Conservation (phyloP, 1,140 invertebrate species). For the Wasmannia auropunctata region DNA sequence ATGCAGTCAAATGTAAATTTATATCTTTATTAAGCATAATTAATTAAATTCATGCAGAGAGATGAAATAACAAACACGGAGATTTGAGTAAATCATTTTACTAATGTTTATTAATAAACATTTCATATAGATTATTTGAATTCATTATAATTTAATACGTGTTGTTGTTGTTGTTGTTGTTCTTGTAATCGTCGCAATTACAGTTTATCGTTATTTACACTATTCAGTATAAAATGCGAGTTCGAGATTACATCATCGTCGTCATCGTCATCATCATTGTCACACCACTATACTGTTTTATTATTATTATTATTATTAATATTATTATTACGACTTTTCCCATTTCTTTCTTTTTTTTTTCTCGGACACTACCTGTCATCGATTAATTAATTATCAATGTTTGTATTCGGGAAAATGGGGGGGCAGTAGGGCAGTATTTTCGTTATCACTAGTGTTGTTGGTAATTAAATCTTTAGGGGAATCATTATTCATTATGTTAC, state of each 20-base stretch:
- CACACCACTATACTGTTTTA: conserved; percentile 77
- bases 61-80: conserved; percentile 36
- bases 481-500: conserved; percentile 83
- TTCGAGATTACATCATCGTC: conserved; percentile 81
- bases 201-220: conserved; percentile 84
- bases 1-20: neutral
- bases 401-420: conserved; percentile 86
- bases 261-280: conserved; percentile 47
- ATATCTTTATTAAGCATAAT: neutral
- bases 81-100: conserved; percentile 77
- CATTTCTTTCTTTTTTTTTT: conserved; percentile 38
- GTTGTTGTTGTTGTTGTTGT: conserved; percentile 65
- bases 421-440: conserved; percentile 84
- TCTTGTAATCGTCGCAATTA: conserved; percentile 67
- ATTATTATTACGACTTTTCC: conserved; percentile 39
- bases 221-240: conserved; percentile 85
- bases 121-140: conserved; percentile 81
- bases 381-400: conserved; percentile 84
- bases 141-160: conserved; percentile 80
- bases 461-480: conserved; percentile 82
- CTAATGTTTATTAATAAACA: conserved; percentile 82
- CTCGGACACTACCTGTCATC: conserved; percentile 82
- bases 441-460: conserved; percentile 83
- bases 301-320: conserved; percentile 30
- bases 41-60: neutral